Percentiles rank a stretch among this genome's conserved stretches.
These are phyloP conservation scores for Alfaro cultratus DNA, from an alignment of 2,797 vertebrate species.

Conservation along the genomic window DNA sequence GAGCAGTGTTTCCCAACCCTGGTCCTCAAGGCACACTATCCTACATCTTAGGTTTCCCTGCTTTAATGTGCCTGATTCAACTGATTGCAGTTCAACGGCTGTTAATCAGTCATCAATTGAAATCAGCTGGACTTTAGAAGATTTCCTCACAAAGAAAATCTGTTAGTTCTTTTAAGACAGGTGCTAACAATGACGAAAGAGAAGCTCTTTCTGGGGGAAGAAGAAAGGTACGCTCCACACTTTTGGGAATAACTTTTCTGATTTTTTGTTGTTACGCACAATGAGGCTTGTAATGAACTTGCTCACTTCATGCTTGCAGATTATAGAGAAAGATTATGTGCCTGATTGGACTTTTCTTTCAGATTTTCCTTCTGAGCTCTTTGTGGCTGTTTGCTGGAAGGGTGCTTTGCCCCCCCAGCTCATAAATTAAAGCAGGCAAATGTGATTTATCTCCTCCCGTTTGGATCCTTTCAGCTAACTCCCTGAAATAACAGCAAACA, in stretches of 20 bases:
- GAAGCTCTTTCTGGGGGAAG: conserved; percentile 18
- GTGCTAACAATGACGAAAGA: conserved; percentile 63
- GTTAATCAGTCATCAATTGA: too few relatives aligned
- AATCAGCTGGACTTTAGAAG: too few relatives aligned
- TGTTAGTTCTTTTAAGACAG: conserved; percentile 58
- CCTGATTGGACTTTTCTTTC: conserved; percentile 33
- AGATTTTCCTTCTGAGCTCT: conserved; percentile 42
- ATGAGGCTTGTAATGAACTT: conserved; percentile 64
- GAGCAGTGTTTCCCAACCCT: too few relatives aligned
- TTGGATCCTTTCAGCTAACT: conserved; percentile 78
- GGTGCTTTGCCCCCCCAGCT: conserved; percentile 65
- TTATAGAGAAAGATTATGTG: conserved; percentile 50
- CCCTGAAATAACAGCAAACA: conserved; percentile 80
- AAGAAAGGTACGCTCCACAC: conserved; percentile 38
- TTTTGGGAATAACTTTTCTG: conserved; percentile 57
- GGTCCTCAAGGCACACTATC: too few relatives aligned
- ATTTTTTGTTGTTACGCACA: conserved; percentile 62
- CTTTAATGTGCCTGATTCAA: too few relatives aligned
- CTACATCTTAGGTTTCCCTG: too few relatives aligned
- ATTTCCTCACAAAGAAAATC: conserved; percentile 37
- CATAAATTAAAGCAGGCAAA: conserved; percentile 76
- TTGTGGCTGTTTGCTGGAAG: conserved; percentile 30
- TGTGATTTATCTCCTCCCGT: conserved; percentile 76
- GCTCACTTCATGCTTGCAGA: conserved; percentile 29
- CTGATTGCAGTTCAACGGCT: too few relatives aligned